Conservation (phyloP, 2,113 vertebrate genomes). For the Myrmophylax atrothorax region DNA sequence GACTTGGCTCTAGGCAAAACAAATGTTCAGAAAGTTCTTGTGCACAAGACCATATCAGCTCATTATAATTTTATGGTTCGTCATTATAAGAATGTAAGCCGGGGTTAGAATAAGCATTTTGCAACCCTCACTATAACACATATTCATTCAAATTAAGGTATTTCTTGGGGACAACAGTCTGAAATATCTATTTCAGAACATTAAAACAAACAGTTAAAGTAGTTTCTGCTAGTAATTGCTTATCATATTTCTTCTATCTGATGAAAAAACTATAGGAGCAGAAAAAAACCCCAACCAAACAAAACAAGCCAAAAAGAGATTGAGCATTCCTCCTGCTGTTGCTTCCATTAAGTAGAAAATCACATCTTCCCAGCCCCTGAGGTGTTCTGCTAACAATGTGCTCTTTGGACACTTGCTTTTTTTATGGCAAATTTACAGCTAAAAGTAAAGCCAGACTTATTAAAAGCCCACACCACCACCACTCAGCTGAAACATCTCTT, state of each 20-base stretch:
- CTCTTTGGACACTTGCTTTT: not conserved
- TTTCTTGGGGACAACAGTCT: not conserved
- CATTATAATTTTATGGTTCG: not conserved
- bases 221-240: not conserved
- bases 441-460: not conserved
- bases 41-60: not conserved
- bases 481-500: not conserved
- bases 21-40: not conserved
- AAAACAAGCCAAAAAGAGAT: not conserved
- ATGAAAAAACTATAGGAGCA: not conserved
- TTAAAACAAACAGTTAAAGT: not conserved
- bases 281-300: not conserved
- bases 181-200: not conserved
- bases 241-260: not conserved
- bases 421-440: conserved; percentile 24
- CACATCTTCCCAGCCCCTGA: not conserved
- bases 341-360: conserved; percentile 28
- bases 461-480: not conserved
- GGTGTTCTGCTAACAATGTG: not conserved
- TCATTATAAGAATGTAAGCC: not conserved
- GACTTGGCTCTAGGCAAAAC: not conserved
- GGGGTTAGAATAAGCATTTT: not conserved
- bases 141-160: not conserved
- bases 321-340: not conserved
- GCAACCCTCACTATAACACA: not conserved